These are phyloP conservation scores for Hyppa rectilinea DNA, from an alignment of 2,888 invertebrate species.

Conservation along the genomic window DNA sequence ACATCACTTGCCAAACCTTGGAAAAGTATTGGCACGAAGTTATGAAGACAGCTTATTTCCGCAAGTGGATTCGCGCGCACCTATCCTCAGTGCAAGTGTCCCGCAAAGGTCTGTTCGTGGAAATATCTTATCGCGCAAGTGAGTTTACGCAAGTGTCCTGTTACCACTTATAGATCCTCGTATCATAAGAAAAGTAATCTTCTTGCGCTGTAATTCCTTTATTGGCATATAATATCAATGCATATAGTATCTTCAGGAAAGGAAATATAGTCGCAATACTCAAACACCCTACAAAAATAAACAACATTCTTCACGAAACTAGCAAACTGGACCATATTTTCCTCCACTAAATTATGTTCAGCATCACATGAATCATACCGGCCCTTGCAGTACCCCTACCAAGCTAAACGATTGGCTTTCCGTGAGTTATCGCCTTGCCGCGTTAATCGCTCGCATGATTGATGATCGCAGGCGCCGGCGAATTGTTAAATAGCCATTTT, in stretches of 20 bases:
- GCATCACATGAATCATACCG: conserved; percentile 61
- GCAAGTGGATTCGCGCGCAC: too few species aligned
- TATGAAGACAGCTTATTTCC: too few species aligned
- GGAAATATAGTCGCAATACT: neutral
- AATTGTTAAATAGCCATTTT: conserved; percentile 73
- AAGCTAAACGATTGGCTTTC: conserved; percentile 69
- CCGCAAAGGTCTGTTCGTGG: too few species aligned
- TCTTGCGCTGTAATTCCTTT: neutral
- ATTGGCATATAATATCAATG: neutral
- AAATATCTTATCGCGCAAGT: too few species aligned
- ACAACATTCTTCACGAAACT: conserved; percentile 39
- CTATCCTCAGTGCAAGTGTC: too few species aligned
- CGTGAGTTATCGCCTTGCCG: conserved; percentile 64
- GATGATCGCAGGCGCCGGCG: conserved; percentile 61
- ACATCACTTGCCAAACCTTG: too few species aligned
- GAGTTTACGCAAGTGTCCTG: too few species aligned
- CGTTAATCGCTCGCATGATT: conserved; percentile 67
- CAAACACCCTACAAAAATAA: conserved; percentile 12
- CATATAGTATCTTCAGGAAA: neutral
- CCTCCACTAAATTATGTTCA: conserved; percentile 61
- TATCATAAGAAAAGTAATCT: neutral
- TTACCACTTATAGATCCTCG: neutral
- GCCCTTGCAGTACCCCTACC: conserved; percentile 58
- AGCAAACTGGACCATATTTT: conserved; percentile 50
- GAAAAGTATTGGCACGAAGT: too few species aligned